Base-by-base conservation (phyloP, 2,797 vertebrate species). In the Pyrocephalus nanus region DNA sequence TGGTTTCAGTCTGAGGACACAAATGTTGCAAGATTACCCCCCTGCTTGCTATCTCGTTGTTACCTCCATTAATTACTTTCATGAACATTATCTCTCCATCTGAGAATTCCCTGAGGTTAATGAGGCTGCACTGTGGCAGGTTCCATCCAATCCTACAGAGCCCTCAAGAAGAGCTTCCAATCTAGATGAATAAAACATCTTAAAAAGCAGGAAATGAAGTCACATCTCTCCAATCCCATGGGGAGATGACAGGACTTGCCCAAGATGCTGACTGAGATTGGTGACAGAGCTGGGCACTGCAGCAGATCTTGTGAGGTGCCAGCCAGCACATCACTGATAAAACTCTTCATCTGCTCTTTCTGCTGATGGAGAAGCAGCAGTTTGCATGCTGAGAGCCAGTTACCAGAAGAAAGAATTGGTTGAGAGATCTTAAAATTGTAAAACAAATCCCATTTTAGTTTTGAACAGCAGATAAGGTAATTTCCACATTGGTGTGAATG, bases 151-250 rank as follows among this genome's bases (percentile, higher is more conserved):
- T 15, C 57, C 79, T 83, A 38, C 65, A 71, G 38, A 71, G 4
- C 40, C 57, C 62, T 34, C 1, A 0, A 51, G 85, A 79, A 76
- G 5, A 34, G 14, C 18, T 86, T 86, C 71, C 67, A 72, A 34
- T 62, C 76, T 48, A 74, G 72, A 82, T 42, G 53, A 82, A 73
- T 15, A 11, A 34, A 79, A 23, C n/a, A 47, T 36, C 84, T 95
- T 84, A 62, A 92, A 87, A 72, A 64, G 62, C 80, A 92, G 89
- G 74, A 92, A 92, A 75, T 79, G n/a, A 85, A 45, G 51, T 62
- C 47, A 88, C 84, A 75, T 62, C 1, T 0, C 75, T 77, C 53
- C 34, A 73, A 36, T 60, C 25, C 89, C 6, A 1, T 0, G 1
- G 54, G 74, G 73, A 95, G 70, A 67, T 65, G 62, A 88, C 36